phyloP scores from a whole-genome alignment of 2,888 invertebrate genomes.

The Neelides folsomi region DNA sequence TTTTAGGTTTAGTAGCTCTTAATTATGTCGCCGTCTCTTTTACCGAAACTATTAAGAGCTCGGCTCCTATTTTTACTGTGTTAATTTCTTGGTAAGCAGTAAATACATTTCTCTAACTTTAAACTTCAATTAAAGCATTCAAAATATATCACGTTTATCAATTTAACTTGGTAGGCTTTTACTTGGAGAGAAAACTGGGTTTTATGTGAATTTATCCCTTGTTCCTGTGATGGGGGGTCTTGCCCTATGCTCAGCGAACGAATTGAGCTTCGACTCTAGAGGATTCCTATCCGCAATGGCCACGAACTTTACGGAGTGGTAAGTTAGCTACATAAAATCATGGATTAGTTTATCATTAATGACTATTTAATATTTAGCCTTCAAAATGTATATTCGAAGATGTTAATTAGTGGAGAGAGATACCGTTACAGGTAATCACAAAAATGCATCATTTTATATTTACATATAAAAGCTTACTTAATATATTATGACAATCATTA shows the following conservation, averaged over 20 bases:
- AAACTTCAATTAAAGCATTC: no score
- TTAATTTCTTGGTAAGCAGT: conserved; percentile 50
- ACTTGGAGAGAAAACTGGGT: conserved; percentile 51
- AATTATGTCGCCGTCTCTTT: conserved; percentile 68
- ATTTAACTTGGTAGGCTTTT: conserved; percentile 7
- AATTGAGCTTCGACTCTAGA: conserved; percentile 56
- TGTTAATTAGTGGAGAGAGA: conserved; percentile 59
- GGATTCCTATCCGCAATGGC: conserved; percentile 62
- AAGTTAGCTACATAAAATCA: conserved; percentile 33
- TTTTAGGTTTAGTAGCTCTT: conserved; percentile 57
- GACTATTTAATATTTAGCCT: conserved; percentile 42
- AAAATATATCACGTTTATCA: no score
- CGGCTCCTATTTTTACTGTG: conserved; percentile 65
- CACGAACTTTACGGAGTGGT: conserved; percentile 64
- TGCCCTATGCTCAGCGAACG: conserved; percentile 61
- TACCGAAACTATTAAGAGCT: conserved; percentile 67
- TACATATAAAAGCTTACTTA: no score
- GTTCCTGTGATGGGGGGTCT: conserved; percentile 64
- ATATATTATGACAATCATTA: no score
- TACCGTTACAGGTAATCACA: conserved; percentile 61
- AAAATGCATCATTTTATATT: no score
- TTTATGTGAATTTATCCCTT: conserved; percentile 55
- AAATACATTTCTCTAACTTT: conserved; percentile 14
- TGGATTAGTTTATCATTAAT: conserved; percentile 13
- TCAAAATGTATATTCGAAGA: conserved; percentile 66